Evolutionary conservation across 2,888 invertebrate species (phyloP).

Genomic region (Drosophila subsilvestris): DNA sequence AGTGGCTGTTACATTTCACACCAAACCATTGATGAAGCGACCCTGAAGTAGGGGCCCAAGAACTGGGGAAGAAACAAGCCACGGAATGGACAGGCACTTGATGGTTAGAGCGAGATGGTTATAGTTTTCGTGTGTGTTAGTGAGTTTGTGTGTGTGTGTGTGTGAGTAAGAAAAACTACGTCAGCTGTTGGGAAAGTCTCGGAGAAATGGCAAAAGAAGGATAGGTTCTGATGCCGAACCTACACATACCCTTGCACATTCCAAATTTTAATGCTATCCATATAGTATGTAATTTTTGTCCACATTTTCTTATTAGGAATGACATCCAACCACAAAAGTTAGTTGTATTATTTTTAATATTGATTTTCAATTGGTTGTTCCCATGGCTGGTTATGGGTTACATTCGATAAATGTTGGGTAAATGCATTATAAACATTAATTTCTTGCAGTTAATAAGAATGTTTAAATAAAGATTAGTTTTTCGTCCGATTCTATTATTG

Average conservation of each 20-base stretch:
- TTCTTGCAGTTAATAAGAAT: too few species aligned
- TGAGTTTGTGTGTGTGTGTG: neutral
- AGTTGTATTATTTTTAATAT: too few species aligned
- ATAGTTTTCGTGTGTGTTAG: conserved; percentile 1
- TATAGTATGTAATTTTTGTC: too few species aligned
- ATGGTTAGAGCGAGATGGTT: conserved; percentile 19
- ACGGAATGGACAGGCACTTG: conserved; percentile 43
- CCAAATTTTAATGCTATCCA: too few species aligned
- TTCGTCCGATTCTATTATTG: too few species aligned
- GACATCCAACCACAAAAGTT: too few species aligned
- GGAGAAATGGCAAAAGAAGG: neutral
- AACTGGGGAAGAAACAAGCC: conserved; percentile 37
- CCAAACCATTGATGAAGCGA: conserved; percentile 70
- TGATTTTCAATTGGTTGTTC: too few species aligned
- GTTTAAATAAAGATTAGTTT: too few species aligned
- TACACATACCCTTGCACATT: neutral
- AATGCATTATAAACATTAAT: too few species aligned
- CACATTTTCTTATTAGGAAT: neutral
- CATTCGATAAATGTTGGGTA: too few species aligned
- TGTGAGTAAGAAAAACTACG: conserved; percentile 27
- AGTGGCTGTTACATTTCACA: conserved; percentile 81
- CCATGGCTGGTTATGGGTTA: too few species aligned
- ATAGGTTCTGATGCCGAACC: neutral
- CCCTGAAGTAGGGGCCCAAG: conserved; percentile 38
- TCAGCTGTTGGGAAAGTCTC: conserved; percentile 27